These are phyloP conservation scores for Augochlorella aurata DNA, from an alignment of 2,888 invertebrate species.

Conservation along the genomic window DNA sequence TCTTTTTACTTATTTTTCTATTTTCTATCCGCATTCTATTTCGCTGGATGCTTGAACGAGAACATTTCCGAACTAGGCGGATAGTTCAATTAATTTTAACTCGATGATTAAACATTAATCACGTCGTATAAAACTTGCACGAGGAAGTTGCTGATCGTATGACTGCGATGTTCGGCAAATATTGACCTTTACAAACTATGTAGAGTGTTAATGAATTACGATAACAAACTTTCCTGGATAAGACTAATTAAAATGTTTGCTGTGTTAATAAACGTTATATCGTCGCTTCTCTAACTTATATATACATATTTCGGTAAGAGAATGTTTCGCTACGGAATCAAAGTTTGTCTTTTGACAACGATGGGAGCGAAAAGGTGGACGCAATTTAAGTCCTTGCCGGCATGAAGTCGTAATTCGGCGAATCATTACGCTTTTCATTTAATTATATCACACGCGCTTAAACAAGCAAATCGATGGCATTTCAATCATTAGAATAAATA, in stretches of 20 bases:
- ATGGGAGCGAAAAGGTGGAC: neutral
- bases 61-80: neutral
- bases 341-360: slow-evolving; percentile 1
- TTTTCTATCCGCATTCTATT: too few relatives aligned
- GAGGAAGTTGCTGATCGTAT: neutral
- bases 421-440: too few relatives aligned
- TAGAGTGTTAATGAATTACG: slow-evolving; percentile 14
- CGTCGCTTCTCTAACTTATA: neutral
- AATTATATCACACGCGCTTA: too few relatives aligned
- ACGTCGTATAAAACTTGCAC: neutral
- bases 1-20: too few relatives aligned
- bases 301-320: neutral
- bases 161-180: slow-evolving; percentile 6
- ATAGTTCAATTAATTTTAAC: neutral
- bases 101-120: neutral
- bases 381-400: neutral
- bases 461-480: too few relatives aligned
- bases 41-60: too few relatives aligned
- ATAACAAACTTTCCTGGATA: slow-evolving; percentile 6
- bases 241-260: slow-evolving; percentile 21
- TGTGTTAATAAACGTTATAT: neutral
- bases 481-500: too few relatives aligned
- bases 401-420: too few relatives aligned
- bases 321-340: slow-evolving; percentile 4
- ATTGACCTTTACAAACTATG: slow-evolving; percentile 3